phyloP scores from a whole-genome alignment of 2,113 vertebrate genomes.

The Merops nubicus region DNA sequence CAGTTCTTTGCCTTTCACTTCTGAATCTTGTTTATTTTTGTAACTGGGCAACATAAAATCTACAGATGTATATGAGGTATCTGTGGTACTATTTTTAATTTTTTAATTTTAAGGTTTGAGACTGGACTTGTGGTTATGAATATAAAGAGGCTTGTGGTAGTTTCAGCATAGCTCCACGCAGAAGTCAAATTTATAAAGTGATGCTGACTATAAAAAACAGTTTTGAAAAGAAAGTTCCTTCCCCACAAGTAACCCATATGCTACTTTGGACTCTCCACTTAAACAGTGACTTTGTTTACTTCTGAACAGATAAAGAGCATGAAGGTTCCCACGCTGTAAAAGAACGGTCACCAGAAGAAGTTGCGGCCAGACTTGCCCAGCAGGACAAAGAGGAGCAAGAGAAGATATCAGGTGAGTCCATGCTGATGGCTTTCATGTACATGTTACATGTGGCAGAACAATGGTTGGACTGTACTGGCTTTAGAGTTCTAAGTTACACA shows the following conservation, averaged over 20 bases:
- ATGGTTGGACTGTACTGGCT: not conserved
- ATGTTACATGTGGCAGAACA: rapidly evolving
- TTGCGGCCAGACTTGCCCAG: slow-evolving; percentile 85
- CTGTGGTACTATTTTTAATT: not conserved
- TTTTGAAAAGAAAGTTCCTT: not conserved
- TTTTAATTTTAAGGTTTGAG: not conserved
- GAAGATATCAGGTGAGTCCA: slow-evolving; percentile 76
- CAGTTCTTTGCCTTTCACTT: not conserved
- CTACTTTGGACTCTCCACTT: not conserved
- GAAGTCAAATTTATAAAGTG: not conserved
- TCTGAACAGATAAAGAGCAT: slow-evolving; percentile 68
- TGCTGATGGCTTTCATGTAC: not conserved
- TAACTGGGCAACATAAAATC: not conserved
- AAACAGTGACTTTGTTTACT: slow-evolving; percentile 10
- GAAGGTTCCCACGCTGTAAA: slow-evolving; percentile 56
- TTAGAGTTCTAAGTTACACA: not conserved
- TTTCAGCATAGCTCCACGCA: not conserved
- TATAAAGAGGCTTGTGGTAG: not conserved
- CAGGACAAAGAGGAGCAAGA: slow-evolving; percentile 88
- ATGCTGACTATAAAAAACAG: not conserved
- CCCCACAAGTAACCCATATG: not conserved
- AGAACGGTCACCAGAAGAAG: slow-evolving; percentile 87
- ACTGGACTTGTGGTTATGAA: not conserved
- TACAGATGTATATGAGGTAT: not conserved
- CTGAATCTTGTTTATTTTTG: not conserved